Conservation (phyloP, 1,140 invertebrate genomes). For the Phymorhynchus buccinoides region DNA sequence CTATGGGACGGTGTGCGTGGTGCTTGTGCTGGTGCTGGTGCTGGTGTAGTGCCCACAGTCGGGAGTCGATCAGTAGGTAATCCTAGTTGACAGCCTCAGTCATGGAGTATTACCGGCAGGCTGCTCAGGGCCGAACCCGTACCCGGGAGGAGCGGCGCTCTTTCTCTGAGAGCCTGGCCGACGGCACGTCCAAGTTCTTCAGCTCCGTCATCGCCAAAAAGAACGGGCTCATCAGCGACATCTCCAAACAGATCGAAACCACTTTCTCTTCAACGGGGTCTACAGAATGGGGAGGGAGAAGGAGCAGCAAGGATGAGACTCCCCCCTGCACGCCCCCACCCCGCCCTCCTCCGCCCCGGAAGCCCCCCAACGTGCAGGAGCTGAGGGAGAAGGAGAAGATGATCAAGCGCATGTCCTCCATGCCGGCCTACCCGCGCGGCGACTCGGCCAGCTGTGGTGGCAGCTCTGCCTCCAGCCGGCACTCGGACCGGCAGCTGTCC, state of each 20-base stretch:
- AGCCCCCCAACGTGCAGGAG: conserved; percentile 37
- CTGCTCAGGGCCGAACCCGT: conserved; percentile 37
- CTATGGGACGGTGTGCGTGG: not conserved
- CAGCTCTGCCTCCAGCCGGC: not conserved
- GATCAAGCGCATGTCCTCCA: conserved; percentile 46
- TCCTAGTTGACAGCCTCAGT: not conserved
- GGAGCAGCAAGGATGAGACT: conserved; percentile 17
- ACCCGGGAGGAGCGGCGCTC: conserved; percentile 54
- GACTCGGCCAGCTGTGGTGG: not conserved
- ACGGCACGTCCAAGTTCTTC: conserved; percentile 70
- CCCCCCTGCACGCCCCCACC: conserved; percentile 38
- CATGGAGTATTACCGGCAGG: not conserved
- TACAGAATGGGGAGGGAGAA: not conserved
- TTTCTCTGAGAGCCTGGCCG: conserved; percentile 62
- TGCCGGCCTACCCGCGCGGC: conserved; percentile 42
- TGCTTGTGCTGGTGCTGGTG: not conserved
- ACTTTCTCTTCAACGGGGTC: conserved; percentile 44
- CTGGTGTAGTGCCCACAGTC: too few species aligned
- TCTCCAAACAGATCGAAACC: conserved; percentile 66
- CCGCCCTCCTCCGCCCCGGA: conserved; percentile 44
- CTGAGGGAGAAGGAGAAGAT: conserved; percentile 45
- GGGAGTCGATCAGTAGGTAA: too few species aligned
- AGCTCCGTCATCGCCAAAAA: conserved; percentile 69
- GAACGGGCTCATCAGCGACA: conserved; percentile 68
- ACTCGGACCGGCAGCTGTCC: conserved; percentile 48